Conservation (phyloP, 2,113 vertebrate genomes). For the Hyaena hyaena region DNA sequence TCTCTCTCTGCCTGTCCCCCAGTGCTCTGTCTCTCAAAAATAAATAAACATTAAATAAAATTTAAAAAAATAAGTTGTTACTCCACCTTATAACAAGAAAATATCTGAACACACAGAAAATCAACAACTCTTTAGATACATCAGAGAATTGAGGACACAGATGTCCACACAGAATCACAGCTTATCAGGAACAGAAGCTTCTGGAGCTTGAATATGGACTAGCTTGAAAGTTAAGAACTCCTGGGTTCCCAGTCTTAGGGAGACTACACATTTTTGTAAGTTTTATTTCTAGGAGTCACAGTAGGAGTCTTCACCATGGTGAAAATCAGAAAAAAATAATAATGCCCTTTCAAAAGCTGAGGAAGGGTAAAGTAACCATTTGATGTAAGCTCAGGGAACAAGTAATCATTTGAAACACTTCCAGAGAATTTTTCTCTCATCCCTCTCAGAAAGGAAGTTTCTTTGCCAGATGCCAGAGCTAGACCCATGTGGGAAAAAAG, state of each 20-base stretch:
- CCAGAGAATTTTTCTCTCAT: background rate
- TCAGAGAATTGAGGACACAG: background rate
- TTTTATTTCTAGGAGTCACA: background rate
- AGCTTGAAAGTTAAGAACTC: background rate
- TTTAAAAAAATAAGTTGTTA: background rate
- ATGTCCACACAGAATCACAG: background rate
- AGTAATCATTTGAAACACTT: background rate
- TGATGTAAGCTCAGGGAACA: background rate
- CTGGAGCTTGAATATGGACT: background rate
- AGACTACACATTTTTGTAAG: background rate
- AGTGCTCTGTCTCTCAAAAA: no score
- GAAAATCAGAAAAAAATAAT: background rate
- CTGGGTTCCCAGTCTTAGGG: background rate
- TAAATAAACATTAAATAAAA: no score
- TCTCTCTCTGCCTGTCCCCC: no score
- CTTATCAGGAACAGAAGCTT: background rate
- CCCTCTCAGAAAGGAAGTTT: background rate
- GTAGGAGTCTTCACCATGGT: background rate
- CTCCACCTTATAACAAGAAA: background rate
- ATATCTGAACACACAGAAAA: background rate
- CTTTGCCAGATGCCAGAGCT: background rate
- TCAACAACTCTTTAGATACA: background rate
- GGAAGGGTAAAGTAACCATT: background rate
- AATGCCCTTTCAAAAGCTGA: background rate
- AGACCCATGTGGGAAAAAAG: background rate